These are phyloP conservation scores for Therioaphis trifolii DNA, from an alignment of 2,888 invertebrate genomes.

Conservation along the genomic window DNA sequence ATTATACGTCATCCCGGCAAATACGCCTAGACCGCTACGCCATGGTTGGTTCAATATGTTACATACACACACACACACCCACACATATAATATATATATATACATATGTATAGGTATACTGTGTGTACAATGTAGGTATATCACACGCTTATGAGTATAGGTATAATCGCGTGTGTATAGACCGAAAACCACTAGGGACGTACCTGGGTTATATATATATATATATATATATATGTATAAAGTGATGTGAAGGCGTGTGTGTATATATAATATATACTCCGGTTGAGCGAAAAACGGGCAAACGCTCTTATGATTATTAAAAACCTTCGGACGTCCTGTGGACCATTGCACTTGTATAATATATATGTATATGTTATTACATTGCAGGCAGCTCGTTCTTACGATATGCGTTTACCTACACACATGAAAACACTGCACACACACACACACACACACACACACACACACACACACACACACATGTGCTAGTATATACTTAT, in stretches of 20 bases:
- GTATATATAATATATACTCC: neutral
- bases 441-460: no score
- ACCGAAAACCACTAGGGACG: neutral
- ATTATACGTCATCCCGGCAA: neutral
- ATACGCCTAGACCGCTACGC: neutral
- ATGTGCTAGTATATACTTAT: neutral
- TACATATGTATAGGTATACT: no score
- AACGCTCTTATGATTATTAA: constrained; percentile 62
- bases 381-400: no score
- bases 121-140: no score
- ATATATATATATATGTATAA: neutral
- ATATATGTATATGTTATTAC: constrained; percentile 1
- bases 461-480: neutral
- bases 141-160: no score
- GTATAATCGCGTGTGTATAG: neutral
- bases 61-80: neutral
- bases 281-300: constrained; percentile 43
- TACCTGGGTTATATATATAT: neutral
- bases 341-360: neutral
- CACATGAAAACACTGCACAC: no score
- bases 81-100: no score
- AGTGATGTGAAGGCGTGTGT: neutral
- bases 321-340: constrained; percentile 29
- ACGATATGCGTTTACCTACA: no score
- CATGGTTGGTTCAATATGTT: neutral